Base-by-base conservation (phyloP, 2,888 invertebrate species). In the Pegoplata infirma region DNA sequence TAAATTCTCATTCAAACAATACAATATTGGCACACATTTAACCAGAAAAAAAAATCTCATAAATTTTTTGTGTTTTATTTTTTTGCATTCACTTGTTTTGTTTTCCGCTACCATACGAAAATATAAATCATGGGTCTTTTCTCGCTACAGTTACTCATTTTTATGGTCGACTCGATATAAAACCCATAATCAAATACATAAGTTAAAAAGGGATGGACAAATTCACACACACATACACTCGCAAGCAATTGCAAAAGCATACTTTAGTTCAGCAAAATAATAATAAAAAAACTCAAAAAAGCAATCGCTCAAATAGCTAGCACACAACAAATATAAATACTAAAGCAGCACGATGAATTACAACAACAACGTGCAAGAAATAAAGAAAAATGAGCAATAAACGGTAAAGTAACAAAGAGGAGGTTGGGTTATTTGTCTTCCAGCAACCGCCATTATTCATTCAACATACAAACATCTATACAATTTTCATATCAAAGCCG, bases 351-450 rank as follows among this genome's bases (percentile, higher is more conserved):
- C n/a, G n/a, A n/a, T n/a, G n/a, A n/a, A n/a, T n/a, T n/a, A 53
- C 53, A 58, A 46, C n/a, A 36, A 46, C 12, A 68, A 36, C 53
- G 59, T 23, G n/a, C n/a, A n/a, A n/a, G n/a, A n/a, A n/a, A n/a
- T n/a, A n/a, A n/a, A n/a, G 47, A 58, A 69, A 81, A 76, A 76
- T 80, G 81, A 78, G 82, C 46, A 67, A 59, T 71, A 67, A 76
- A 67, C 55, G 53, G 69, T 61, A 66, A 49, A 66, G 17, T 49
- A 47, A 83, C 77, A 82, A 84, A 84, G 83, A 87, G 85, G 86
- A 88, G 88, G 88, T 85, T 88, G 88, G 88, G 88, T 88, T 88
- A 88, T 88, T 87, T 87, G 86, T 85, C 88, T 88, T 88, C 81
- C 84, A 85, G 85, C 80, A 84, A 87, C 84, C 87, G 86, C 89